These are phyloP conservation scores for Agonopterix subpropinquella DNA, from an alignment of 2,888 invertebrate species.

Conservation along the genomic window DNA sequence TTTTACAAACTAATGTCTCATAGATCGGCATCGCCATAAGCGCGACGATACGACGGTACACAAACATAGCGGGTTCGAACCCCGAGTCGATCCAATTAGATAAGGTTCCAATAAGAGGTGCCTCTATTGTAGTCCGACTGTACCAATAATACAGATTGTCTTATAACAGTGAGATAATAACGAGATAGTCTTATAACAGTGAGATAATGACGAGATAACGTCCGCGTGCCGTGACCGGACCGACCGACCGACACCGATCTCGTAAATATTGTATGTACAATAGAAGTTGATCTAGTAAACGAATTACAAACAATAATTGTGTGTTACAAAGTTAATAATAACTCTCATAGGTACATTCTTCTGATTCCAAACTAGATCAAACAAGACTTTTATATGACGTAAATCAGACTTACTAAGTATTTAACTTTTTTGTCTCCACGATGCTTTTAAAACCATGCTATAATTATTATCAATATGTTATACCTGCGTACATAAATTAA, in stretches of 20 bases:
- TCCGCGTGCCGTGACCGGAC: not conserved
- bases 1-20: not conserved
- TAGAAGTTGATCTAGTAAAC: not conserved
- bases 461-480: no score
- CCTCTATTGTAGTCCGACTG: constrained; percentile 1
- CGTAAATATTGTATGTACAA: no score
- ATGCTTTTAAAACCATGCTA: no score
- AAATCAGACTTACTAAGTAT: no score
- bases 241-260: not conserved
- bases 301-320: not conserved
- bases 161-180: constrained; percentile 1
- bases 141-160: constrained; percentile 1
- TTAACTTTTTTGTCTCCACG: no score
- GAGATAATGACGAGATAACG: not conserved
- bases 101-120: constrained; percentile 4
- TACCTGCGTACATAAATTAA: no score
- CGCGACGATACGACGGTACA: not conserved
- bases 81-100: constrained; percentile 9
- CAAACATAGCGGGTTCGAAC: constrained; percentile 6
- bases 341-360: no score
- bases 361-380: no score
- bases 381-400: no score
- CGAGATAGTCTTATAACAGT: constrained; percentile 2
- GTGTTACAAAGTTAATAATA: not conserved
- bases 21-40: not conserved